Percentiles rank a stretch among this genome's conserved stretches.
Evolutionary conservation across 2,888 invertebrate genomes (phyloP).

Genomic region (Adineta ricciae): DNA sequence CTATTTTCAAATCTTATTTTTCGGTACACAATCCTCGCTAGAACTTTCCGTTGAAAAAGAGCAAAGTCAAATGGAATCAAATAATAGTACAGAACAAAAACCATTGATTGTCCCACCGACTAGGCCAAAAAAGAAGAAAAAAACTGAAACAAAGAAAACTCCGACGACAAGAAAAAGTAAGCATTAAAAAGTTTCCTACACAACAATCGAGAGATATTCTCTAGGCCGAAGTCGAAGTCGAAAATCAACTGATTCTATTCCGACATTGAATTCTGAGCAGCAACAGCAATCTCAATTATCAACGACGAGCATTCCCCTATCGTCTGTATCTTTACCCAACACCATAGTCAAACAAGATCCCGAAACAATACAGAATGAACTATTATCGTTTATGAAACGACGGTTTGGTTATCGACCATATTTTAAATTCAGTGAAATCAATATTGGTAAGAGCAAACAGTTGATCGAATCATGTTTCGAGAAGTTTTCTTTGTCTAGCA

Average conservation of each 20-base stretch:
- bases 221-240: not conserved
- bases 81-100: not conserved
- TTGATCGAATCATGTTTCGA: not conserved
- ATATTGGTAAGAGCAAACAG: not conserved
- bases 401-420: slow-evolving; percentile 3
- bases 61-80: not conserved
- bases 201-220: not conserved
- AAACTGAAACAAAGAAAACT: not conserved
- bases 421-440: slow-evolving; percentile 16
- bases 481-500: not conserved
- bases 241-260: not conserved
- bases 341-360: slow-evolving; percentile 5
- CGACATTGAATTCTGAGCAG: not conserved
- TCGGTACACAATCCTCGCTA: not conserved
- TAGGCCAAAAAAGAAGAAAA: slow-evolving; percentile 16
- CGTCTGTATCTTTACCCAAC: not conserved
- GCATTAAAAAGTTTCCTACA: not conserved
- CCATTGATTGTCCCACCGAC: not conserved
- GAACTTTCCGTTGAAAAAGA: not conserved
- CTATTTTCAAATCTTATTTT: slow-evolving; percentile 13
- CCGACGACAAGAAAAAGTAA: not conserved
- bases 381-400: slow-evolving; percentile 19
- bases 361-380: not conserved
- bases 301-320: not conserved
- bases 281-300: not conserved